Evolutionary conservation across 2,113 vertebrate genomes (phyloP), one percentile per base, ranked within the genome.

Genomic region (Azemiops feae): DNA sequence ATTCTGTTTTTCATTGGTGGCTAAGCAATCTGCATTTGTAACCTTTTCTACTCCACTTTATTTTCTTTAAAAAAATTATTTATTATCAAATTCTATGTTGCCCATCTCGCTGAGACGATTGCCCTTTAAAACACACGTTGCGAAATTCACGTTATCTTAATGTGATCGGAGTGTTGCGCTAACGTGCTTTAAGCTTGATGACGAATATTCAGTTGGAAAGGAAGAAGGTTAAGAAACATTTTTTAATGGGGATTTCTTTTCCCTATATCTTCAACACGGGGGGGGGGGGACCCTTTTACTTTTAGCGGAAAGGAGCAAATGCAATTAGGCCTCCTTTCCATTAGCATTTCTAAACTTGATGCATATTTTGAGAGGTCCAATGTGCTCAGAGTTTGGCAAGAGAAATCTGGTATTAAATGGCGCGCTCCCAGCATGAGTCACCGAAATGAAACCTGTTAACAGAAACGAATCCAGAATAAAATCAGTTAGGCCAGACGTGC

Each of bases 311-410:
- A 2, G 81, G 69, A 54, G 64, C 7, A 34, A 47, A 2, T 92
- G 18, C 18, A 89, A 60, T 14, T 20, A 0, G 0, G 92, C 23
- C 54, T 92, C 30, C 27, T 57, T 74, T 58, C 3, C 0, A 55
- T 95, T 92, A 4, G 45, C 25, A 27, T n/a, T 94, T 91, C 23
- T 89, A 27, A 23, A 0, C 54, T 58, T 92, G 60, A 52, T 58
- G 87, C 90, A 60, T 58, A 34, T 50, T 57, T 88, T n/a, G 27
- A 93, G 57, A 43, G 22, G 1, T 45, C 89, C 39, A 12, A 7
- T 89, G 81, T 43, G 16, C 87, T 85, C 45, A 22, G 43, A 89
- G 64, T 45, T 53, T 91, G 53, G 53, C 90, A 60, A 20, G 23
- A 88, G 23, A 43, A 53, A 52, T 60, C 89, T 81, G 25, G 47